Percentiles rank a stretch among this genome's conserved stretches.
phyloP scores from a whole-genome alignment of 2,113 vertebrate species.

The Columbina picui region DNA sequence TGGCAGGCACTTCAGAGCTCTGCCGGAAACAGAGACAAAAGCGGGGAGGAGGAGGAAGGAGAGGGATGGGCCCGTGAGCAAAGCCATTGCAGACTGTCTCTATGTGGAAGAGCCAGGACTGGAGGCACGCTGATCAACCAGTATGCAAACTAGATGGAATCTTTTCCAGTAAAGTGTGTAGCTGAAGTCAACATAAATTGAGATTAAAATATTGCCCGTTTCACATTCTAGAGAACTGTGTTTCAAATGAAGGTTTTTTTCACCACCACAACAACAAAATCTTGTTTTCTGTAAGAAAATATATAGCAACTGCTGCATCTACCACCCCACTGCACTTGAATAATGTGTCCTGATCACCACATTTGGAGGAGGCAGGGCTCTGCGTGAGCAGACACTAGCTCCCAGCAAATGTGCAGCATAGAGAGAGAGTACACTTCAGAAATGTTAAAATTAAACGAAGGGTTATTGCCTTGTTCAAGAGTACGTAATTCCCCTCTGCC shows the following conservation, averaged over 20 bases:
- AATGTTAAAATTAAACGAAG: slow-evolving; percentile 31
- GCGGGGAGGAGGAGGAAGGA: neutral
- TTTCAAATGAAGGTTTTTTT: neutral
- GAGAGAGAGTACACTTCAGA: neutral
- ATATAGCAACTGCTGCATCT: neutral
- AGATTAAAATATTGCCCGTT: neutral
- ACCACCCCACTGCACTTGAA: neutral
- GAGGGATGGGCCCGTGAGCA: neutral
- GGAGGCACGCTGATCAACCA: neutral
- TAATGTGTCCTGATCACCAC: neutral
- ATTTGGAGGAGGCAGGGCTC: neutral
- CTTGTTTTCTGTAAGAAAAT: neutral
- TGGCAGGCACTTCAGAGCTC: neutral
- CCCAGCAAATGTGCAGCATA: neutral
- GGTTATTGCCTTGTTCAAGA: neutral
- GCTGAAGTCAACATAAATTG: neutral
- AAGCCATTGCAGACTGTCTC: neutral
- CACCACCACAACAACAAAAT: neutral
- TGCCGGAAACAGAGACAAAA: slow-evolving; percentile 4
- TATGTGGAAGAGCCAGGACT: neutral
- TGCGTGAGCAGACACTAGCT: neutral
- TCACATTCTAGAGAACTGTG: neutral
- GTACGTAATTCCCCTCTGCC: neutral
- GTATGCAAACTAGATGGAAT: neutral
- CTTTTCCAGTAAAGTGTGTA: neutral